phyloP scores from a whole-genome alignment of 2,888 invertebrate genomes.

The Fragum sueziense region DNA sequence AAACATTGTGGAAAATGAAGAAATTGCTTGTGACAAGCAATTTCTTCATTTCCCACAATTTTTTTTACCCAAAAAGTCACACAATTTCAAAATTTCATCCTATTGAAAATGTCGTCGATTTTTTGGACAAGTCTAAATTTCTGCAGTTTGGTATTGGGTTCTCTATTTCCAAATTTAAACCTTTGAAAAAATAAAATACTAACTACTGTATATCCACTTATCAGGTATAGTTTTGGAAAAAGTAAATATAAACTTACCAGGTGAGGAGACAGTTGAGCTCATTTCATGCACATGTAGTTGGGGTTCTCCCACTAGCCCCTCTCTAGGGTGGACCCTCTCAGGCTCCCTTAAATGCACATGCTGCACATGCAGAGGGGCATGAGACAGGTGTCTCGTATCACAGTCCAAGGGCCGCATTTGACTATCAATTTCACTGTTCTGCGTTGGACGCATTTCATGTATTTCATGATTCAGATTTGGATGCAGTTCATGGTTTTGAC shows the following conservation, averaged over 20 bases:
- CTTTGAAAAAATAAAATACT: too few species aligned
- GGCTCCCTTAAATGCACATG: slow-evolving; percentile 29
- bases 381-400: slow-evolving; percentile 25
- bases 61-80: too few species aligned
- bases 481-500: slow-evolving; percentile 35
- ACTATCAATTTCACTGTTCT: slow-evolving; percentile 33
- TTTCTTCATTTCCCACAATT: too few species aligned
- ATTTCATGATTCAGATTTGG: slow-evolving; percentile 5
- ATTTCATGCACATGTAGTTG: slow-evolving; percentile 61
- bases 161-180: too few species aligned
- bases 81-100: too few species aligned
- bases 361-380: slow-evolving; percentile 39
- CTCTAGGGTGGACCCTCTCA: slow-evolving; percentile 11
- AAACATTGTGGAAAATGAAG: too few species aligned
- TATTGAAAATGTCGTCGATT: too few species aligned
- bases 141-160: too few species aligned
- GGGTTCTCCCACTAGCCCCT: slow-evolving; percentile 48
- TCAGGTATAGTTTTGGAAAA: too few species aligned
- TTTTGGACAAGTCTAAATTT: too few species aligned
- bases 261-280: slow-evolving; percentile 61
- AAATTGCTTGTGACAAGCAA: too few species aligned
- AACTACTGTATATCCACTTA: too few species aligned
- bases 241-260: slow-evolving; percentile 45
- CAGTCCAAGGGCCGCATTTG: slow-evolving; percentile 37
- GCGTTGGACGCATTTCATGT: slow-evolving; percentile 19